Evolutionary conservation across 2,797 vertebrate genomes (phyloP).

Genomic region (Avahi laniger): DNA sequence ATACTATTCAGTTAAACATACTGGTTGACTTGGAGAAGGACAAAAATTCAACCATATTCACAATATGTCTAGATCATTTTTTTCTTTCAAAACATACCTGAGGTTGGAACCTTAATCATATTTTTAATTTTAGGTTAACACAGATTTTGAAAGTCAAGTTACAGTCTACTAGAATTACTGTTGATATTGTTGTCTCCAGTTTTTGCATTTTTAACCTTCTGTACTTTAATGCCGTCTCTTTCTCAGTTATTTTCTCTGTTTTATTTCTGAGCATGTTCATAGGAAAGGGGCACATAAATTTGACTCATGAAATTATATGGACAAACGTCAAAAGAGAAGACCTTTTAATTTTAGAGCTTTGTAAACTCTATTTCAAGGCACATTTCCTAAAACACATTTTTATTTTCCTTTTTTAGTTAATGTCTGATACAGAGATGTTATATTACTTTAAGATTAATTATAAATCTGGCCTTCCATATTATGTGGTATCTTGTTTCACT

Average conservation of each 20-base stretch:
- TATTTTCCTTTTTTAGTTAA: constrained; percentile 30
- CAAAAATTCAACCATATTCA: background rate
- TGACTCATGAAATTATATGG: background rate
- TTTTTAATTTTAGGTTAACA: background rate
- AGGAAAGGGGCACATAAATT: background rate
- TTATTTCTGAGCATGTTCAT: background rate
- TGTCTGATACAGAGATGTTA: background rate
- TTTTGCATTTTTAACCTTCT: constrained; percentile 43
- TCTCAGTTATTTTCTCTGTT: background rate
- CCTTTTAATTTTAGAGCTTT: background rate
- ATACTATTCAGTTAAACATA: background rate
- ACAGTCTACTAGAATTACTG: background rate
- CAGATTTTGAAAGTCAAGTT: background rate
- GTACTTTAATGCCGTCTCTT: constrained; percentile 28
- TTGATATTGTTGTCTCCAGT: background rate
- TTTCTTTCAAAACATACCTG: too few species aligned
- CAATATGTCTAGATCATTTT: background rate
- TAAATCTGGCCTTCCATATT: background rate
- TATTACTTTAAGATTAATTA: constrained; percentile 22
- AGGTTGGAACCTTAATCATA: background rate
- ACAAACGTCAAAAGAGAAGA: background rate
- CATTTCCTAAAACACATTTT: background rate
- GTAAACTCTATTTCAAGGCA: background rate
- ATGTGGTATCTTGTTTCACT: background rate
- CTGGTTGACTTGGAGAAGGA: background rate